Evolutionary conservation across 2,888 invertebrate genomes (phyloP).

Genomic region (Bibio marci): DNA sequence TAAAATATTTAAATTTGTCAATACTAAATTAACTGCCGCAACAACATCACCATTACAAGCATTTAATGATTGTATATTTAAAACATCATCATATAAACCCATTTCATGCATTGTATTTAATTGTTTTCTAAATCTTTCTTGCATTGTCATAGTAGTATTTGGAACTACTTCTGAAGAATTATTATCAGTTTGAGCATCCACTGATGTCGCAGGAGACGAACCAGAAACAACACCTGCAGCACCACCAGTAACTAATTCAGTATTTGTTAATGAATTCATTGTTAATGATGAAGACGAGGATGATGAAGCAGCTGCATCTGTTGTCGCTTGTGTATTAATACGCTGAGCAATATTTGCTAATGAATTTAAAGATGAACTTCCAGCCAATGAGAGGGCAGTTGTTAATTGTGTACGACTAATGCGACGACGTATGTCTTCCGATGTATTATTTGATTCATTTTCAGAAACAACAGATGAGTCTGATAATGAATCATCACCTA

Average conservation of each 20-base stretch:
- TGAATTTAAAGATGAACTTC: conserved; percentile 23
- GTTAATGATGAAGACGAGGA: neutral
- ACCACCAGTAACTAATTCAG: conserved; percentile 62
- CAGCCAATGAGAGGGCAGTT: conserved; percentile 22
- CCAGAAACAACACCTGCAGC: conserved; percentile 17
- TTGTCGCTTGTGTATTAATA: conserved; percentile 9
- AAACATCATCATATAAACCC: conserved; percentile 68
- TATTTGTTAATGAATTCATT: conserved; percentile 41
- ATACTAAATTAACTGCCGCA: conserved; percentile 78
- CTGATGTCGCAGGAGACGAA: conserved; percentile 8
- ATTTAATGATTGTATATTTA: conserved; percentile 71
- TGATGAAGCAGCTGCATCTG: neutral
- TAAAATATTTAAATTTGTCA: conserved; percentile 34
- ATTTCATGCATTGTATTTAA: conserved; percentile 76
- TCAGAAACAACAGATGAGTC: conserved; percentile 20
- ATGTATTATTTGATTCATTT: conserved; percentile 14
- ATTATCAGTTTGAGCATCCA: conserved; percentile 3
- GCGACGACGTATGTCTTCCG: conserved; percentile 16
- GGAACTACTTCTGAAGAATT: too few relatives aligned
- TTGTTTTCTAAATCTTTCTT: conserved; percentile 19
- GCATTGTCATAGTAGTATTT: conserved; percentile 16
- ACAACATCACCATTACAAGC: conserved; percentile 68
- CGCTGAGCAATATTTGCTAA: conserved; percentile 27
- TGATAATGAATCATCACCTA: conserved; percentile 24
- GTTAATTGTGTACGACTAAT: conserved; percentile 26